phyloP scores from a whole-genome alignment of 1,140 invertebrate species.

The Episyrphus balteatus region DNA sequence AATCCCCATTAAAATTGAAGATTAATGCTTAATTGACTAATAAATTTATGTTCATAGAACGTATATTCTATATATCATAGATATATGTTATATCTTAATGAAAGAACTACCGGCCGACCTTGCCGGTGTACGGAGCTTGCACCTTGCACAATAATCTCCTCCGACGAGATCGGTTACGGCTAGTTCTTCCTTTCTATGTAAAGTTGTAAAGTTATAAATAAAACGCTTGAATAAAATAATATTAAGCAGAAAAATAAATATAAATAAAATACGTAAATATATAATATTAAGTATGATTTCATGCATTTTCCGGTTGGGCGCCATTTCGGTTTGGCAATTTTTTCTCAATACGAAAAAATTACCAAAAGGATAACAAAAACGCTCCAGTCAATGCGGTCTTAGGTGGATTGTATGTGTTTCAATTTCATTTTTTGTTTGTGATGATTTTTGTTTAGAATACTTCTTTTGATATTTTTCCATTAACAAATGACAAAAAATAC shows the following conservation, averaged over 20 bases:
- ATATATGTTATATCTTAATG: conserved; percentile 89
- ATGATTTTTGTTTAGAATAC: too few species aligned
- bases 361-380: neutral
- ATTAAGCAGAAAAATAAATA: conserved; percentile 2
- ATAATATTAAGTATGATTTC: conserved; percentile 13
- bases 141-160: neutral
- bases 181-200: conserved; percentile 14
- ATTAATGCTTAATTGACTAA: conserved; percentile 7
- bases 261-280: conserved; percentile 4
- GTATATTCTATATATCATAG: conserved; percentile 90
- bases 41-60: conserved; percentile 74
- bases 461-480: too few species aligned
- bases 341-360: conserved; percentile 16
- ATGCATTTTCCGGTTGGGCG: conserved; percentile 13
- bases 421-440: too few species aligned
- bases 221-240: neutral
- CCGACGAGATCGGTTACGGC: neutral
- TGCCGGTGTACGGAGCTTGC: conserved; percentile 4
- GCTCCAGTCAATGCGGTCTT: too few species aligned
- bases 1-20: too few species aligned
- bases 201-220: conserved; percentile 15
- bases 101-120: conserved; percentile 46
- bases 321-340: conserved; percentile 39
- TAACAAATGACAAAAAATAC: too few species aligned
- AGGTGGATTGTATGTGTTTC: too few species aligned